These are phyloP conservation scores for Chlorops oryzae DNA, from an alignment of 1,140 invertebrate genomes.

Conservation along the genomic window DNA sequence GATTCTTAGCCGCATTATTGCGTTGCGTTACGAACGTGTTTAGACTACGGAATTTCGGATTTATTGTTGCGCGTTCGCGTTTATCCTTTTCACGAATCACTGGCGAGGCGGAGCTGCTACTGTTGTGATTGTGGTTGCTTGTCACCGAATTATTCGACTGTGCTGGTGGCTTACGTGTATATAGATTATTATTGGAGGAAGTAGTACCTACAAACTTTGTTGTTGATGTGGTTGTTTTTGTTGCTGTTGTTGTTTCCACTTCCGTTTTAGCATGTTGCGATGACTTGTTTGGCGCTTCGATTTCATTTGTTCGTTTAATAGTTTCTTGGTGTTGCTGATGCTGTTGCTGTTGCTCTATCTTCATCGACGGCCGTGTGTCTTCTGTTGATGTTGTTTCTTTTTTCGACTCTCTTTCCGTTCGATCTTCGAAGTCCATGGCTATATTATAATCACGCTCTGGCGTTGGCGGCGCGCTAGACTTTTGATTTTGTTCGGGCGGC, in stretches of 20 bases:
- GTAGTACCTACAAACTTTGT: too few species aligned
- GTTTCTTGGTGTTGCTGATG: background rate
- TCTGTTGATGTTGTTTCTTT: background rate
- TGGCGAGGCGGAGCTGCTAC: constrained; percentile 53
- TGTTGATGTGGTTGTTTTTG: constrained; percentile 3
- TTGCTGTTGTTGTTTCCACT: constrained; percentile 3
- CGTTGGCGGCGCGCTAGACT: constrained; percentile 40
- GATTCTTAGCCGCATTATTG: constrained; percentile 38
- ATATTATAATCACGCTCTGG: constrained; percentile 42
- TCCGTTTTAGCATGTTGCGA: background rate
- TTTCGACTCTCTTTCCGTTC: background rate
- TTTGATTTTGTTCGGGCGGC: constrained; percentile 37
- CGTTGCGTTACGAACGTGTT: constrained; percentile 44
- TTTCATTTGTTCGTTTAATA: background rate
- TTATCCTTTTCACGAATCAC: constrained; percentile 70
- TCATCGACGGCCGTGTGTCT: constrained; percentile 2
- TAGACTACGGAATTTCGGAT: constrained; percentile 56
- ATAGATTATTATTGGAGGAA: constrained; percentile 28
- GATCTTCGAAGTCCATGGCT: constrained; percentile 34
- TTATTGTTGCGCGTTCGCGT: constrained; percentile 60
- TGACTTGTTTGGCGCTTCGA: background rate
- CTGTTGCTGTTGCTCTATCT: background rate
- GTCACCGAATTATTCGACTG: constrained; percentile 39
- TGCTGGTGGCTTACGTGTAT: constrained; percentile 54
- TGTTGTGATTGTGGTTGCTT: constrained; percentile 7